Conservation (phyloP, 1,140 invertebrate species). For the Macrobrachium nipponense region DNA sequence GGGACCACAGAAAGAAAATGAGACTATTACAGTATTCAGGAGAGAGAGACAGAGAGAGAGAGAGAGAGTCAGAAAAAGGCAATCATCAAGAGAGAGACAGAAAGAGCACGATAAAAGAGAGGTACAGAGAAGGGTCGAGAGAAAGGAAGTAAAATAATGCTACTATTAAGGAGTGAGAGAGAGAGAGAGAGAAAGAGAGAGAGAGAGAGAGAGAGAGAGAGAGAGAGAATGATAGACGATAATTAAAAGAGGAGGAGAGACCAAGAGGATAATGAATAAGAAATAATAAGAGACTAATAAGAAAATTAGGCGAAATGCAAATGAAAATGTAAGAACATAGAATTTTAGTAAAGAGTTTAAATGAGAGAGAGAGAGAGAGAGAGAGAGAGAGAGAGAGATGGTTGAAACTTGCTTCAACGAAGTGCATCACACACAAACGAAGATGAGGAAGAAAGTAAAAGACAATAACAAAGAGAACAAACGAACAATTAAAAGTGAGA, state of each 20-base stretch:
- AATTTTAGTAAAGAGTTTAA: neutral
- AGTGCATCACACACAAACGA: neutral
- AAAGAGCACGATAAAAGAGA: neutral
- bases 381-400: slow-evolving; percentile 23
- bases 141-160: too few species aligned
- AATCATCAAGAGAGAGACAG: slow-evolving; percentile 34
- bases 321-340: neutral
- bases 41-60: slow-evolving; percentile 27
- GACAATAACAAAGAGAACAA: too few species aligned
- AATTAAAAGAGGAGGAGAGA: neutral
- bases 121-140: neutral
- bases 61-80: too few species aligned
- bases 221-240: neutral
- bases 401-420: neutral
- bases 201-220: neutral
- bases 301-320: neutral
- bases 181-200: neutral
- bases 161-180: too few species aligned
- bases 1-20: neutral
- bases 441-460: neutral
- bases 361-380: slow-evolving; percentile 17
- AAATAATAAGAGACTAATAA: too few species aligned
- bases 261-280: too few species aligned
- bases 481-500: too few species aligned
- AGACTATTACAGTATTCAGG: neutral